Conservation (phyloP, 2,113 vertebrate genomes). For the Gobiocypris rarus region DNA sequence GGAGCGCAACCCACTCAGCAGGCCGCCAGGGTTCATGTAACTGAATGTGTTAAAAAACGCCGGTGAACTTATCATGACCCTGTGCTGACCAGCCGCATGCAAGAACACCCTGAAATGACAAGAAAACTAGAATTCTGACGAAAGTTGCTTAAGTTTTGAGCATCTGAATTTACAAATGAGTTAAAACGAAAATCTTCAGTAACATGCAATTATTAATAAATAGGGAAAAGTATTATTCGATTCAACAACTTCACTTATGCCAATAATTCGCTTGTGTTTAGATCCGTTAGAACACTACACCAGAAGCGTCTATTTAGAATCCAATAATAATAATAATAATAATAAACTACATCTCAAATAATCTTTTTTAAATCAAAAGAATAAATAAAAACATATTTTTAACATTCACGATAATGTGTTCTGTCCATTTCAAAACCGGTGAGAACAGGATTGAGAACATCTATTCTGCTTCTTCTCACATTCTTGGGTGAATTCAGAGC, state of each 20-base stretch:
- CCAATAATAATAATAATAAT: neutral
- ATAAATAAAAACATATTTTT: neutral
- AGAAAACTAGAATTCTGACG: neutral
- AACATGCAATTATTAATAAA: neutral
- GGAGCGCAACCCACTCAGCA: conserved; percentile 40
- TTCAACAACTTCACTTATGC: neutral
- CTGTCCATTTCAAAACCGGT: neutral
- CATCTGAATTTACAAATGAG: neutral
- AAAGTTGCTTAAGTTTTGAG: neutral
- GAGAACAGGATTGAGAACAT: neutral
- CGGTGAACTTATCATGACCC: conserved; percentile 47
- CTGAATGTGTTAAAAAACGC: conserved; percentile 46
- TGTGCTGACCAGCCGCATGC: neutral
- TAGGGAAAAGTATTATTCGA: neutral
- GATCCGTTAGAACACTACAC: neutral
- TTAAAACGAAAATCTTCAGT: neutral
- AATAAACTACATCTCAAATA: neutral
- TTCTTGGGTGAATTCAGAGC: conserved; percentile 66
- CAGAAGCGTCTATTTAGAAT: neutral
- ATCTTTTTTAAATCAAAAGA: neutral
- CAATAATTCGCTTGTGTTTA: neutral
- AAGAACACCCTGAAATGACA: neutral
- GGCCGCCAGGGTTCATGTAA: conserved; percentile 41
- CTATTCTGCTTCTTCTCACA: conserved; percentile 56
- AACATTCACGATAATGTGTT: neutral